These are phyloP conservation scores for Eulemur rufifrons DNA, from an alignment of 2,113 vertebrate species.

Conservation along the genomic window DNA sequence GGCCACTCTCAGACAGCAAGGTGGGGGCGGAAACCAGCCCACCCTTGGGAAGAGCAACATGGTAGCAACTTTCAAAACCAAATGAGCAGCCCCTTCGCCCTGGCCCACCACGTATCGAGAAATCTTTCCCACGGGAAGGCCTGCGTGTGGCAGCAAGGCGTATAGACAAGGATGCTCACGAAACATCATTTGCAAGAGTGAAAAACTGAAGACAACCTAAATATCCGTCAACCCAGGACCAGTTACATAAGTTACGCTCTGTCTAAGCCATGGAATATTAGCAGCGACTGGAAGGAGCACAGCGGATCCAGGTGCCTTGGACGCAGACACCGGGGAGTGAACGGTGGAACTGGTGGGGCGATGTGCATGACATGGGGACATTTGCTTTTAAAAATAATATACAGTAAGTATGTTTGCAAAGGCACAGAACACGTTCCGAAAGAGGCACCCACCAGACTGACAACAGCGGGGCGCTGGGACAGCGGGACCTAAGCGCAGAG, in stretches of 20 bases:
- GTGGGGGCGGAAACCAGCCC: neutral
- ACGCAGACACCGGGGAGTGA: neutral
- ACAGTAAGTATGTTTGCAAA: neutral
- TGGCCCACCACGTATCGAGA: neutral
- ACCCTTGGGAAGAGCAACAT: neutral
- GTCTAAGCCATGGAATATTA: slow-evolving; percentile 46
- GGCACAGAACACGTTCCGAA: neutral
- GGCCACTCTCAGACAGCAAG: neutral
- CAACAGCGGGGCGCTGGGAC: neutral
- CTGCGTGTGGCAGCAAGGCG: neutral
- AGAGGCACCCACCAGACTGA: neutral
- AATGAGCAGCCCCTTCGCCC: neutral
- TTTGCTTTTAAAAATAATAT: neutral
- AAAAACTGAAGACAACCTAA: slow-evolving; percentile 28
- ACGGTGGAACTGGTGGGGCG: neutral
- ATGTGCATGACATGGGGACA: neutral
- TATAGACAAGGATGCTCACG: neutral
- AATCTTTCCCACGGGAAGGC: neutral
- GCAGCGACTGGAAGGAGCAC: slow-evolving; percentile 38
- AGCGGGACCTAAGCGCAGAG: neutral
- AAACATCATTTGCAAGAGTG: slow-evolving; percentile 2
- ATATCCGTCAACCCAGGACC: slow-evolving; percentile 20
- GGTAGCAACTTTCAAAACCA: neutral
- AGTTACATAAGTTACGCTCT: neutral
- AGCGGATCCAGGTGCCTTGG: neutral